Evolutionary conservation across 1,140 invertebrate genomes (phyloP), one percentile per base, ranked within the genome.

Genomic region (Pteromalus puparum): DNA sequence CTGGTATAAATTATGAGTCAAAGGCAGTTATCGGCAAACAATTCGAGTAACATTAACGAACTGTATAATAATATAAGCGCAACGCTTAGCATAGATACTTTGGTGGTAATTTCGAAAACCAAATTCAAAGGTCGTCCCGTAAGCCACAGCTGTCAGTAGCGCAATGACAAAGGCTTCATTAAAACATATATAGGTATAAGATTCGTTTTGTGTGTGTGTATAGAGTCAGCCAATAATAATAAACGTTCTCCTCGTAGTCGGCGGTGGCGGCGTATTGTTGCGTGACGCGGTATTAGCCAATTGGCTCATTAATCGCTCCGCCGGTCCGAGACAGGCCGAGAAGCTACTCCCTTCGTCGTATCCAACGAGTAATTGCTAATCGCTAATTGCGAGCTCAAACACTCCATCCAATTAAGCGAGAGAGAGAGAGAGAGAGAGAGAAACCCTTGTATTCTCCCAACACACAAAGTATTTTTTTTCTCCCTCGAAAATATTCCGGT

Each of bases 281-380:
- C 91, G 91, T 91, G 91, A 92, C 91, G 89, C 85, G 88, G 89
- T 91, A 92, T 93, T 93, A 93, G 90, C 91, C 90, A 90, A 93
- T 92, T 93, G 91, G 91, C 85, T 90, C 90, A 93, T 92, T 93
- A 93, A 93, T 93, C 91, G 91, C 91, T 92, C 91, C 90, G 90
- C 87, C 91, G 92, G 85, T 88, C 83, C 88, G 89, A 90, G 87
- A 90, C 89, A 89, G 86, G 53, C 86, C 89, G 87, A 34, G 30
- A 91, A 88, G 85, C 87, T 88, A 87, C 67, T 79, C 77, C 30
- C 24, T 76, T 75, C 65, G 38, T 75, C 61, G 10, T 42, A 42
- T 42, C 6, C 38, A 42, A 18, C 85, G 89, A 92, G 91, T 92
- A 92, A 93, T 92, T 92, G 90, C 91, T 90, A 92, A 92, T 92